Conservation (phyloP, 37 sponge, comb jelly and placozoan species). For the Trichoplax adhaerens region DNA sequence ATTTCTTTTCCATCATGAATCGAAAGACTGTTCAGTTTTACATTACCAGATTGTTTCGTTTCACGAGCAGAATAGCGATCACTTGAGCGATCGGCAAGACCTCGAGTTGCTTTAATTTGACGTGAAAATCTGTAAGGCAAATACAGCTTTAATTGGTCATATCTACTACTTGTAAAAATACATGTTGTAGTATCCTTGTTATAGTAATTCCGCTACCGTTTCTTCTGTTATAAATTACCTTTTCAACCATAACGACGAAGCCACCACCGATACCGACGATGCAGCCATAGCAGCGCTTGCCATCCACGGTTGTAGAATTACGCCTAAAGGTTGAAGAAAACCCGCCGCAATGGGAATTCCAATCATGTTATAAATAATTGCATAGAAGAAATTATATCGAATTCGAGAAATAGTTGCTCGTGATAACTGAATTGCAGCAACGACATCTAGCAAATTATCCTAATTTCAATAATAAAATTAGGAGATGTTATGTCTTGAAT, state of each 20-base stretch:
- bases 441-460: constrained; percentile 92
- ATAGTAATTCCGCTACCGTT: too few species aligned
- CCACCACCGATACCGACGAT: constrained; percentile 91
- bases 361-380: constrained; percentile 69
- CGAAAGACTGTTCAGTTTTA: too few species aligned
- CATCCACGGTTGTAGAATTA: constrained; percentile 83
- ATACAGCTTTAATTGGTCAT: too few species aligned
- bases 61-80: too few species aligned
- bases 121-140: too few species aligned
- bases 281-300: constrained; percentile 90
- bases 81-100: too few species aligned
- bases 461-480: constrained; percentile 2
- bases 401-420: constrained; percentile 64
- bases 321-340: constrained; percentile 22
- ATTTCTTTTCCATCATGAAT: too few species aligned
- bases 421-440: constrained; percentile 76
- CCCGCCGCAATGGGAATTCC: constrained; percentile 91
- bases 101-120: too few species aligned
- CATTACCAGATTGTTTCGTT: too few species aligned
- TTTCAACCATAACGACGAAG: constrained; percentile 75
- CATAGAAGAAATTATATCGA: constrained; percentile 87
- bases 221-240: not conserved
- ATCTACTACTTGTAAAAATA: too few species aligned
- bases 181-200: too few species aligned
- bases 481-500: too few species aligned